Evolutionary conservation across 2,888 invertebrate species (phyloP), one percentile per base, ranked within the genome.

Genomic region (Oeneis ivallda): DNA sequence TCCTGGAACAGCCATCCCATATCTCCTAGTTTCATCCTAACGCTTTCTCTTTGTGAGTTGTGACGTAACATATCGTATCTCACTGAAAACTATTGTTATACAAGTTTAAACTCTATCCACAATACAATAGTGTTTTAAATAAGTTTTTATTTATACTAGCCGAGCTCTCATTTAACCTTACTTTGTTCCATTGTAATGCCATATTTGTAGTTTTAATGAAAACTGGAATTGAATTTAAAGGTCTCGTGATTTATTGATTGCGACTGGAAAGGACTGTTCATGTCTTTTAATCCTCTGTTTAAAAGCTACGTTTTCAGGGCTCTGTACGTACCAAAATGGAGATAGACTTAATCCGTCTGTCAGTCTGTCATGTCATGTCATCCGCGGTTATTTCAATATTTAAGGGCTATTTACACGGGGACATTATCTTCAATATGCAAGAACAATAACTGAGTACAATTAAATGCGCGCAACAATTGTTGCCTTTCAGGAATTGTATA

Each of bases 181-280:
- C 52, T 61, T 61, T 61, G 61, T 61, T 52, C 52, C 32, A 52
- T 52, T 61, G 50, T 50, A 52, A 61, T 52, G 52, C 41, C 32
- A 61, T 61, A 61, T 61, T 52, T 61, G 61, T 52, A 61, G 61
- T 61, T 49, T 50, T 37, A 49, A 60, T 60, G 60, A 60, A 50
- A 60, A 60, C 50, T 60, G 37, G 19, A 60, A 60, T 60, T 60
- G 39, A 59, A 60, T 50, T 60, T 60, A 50, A 39, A 50, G 37
- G 50, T 60, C 10, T 50, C 19, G 60, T 9, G 50, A 49, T 49
- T 39, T 37, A 60, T 60, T 19, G 37, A 19, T 49, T 19, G 50
- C 13, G 11, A 50, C n/a, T 39, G 50, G 39, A 50, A 19, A 50
- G 39, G 45, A 39, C 50, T 10, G 47, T 59, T 57, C 32, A 13